Conservation (phyloP, 2,113 vertebrate species). For the Archocentrus centrarchus region DNA sequence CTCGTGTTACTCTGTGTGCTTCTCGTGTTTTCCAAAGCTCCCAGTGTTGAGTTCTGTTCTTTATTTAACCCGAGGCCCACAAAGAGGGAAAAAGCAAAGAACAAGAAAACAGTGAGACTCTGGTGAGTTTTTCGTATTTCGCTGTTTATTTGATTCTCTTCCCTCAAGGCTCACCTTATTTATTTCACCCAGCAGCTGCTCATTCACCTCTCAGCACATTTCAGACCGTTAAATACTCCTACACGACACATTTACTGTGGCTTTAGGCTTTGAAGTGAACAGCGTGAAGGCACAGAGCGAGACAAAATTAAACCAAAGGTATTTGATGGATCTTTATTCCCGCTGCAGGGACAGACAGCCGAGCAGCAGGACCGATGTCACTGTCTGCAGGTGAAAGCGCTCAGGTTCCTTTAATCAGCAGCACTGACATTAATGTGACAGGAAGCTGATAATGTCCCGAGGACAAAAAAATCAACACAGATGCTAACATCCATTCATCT, state of each 20-base stretch:
- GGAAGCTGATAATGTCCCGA: not conserved
- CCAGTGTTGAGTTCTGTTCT: too few relatives aligned
- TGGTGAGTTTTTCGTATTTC: not conserved
- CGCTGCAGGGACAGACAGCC: fast-evolving
- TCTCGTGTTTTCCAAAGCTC: too few relatives aligned
- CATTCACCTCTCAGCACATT: not conserved
- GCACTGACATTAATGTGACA: not conserved
- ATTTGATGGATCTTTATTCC: not conserved
- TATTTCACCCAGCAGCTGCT: not conserved
- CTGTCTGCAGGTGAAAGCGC: not conserved
- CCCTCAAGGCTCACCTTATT: not conserved
- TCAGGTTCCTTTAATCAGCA: not conserved
- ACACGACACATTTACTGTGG: not conserved
- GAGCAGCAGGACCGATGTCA: not conserved
- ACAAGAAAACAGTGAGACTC: not conserved
- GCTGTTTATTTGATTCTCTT: not conserved
- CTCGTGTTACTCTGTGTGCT: too few relatives aligned
- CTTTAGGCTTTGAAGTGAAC: not conserved
- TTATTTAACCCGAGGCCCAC: too few relatives aligned
- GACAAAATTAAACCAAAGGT: not conserved
- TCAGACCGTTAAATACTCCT: not conserved
- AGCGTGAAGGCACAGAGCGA: not conserved
- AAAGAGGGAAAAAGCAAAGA: not conserved
- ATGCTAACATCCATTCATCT: not conserved
- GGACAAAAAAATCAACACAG: not conserved